Conservation (phyloP, 64 coral and sea anemone genomes). For the Pocillopora damicornis region DNA sequence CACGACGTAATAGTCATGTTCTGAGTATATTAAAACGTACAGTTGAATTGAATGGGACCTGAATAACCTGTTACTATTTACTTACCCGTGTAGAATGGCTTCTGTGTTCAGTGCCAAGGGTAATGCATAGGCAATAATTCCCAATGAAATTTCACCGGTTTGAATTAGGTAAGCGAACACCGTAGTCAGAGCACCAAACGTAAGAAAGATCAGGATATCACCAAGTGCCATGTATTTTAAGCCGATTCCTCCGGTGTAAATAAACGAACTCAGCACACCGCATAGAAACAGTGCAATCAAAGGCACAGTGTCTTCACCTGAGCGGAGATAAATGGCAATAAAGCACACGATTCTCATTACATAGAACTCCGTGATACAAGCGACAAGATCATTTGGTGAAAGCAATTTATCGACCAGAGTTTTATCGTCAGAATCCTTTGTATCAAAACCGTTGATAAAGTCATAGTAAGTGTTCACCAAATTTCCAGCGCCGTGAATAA, state of each 20-base stretch:
- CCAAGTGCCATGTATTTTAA: conserved; percentile 67
- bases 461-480: conserved; percentile 72
- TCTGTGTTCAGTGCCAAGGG: conserved; percentile 74
- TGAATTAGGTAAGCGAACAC: conserved; percentile 64
- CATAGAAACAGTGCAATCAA: conserved; percentile 47
- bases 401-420: conserved; percentile 36
- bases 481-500: conserved; percentile 70
- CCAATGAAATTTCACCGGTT: conserved; percentile 47
- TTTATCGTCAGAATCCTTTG: conserved; percentile 52
- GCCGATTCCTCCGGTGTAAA: conserved; percentile 80
- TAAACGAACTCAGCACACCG: conserved; percentile 62
- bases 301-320: conserved; percentile 30
- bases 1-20: too few relatives aligned
- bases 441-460: conserved; percentile 50
- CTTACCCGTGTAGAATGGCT: conserved; percentile 88
- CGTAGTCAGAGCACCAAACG: conserved; percentile 74
- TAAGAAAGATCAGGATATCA: conserved; percentile 59
- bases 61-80: background rate
- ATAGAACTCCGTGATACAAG: conserved; percentile 56
- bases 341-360: conserved; percentile 37
- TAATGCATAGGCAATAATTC: conserved; percentile 32
- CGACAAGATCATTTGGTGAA: conserved; percentile 38
- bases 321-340: conserved; percentile 33
- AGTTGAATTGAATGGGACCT: too few relatives aligned
- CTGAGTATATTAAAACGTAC: too few relatives aligned